Evolutionary conservation across 2,888 invertebrate genomes (phyloP), one percentile per base, ranked within the genome.

Genomic region (Pyrochroa serraticornis): DNA sequence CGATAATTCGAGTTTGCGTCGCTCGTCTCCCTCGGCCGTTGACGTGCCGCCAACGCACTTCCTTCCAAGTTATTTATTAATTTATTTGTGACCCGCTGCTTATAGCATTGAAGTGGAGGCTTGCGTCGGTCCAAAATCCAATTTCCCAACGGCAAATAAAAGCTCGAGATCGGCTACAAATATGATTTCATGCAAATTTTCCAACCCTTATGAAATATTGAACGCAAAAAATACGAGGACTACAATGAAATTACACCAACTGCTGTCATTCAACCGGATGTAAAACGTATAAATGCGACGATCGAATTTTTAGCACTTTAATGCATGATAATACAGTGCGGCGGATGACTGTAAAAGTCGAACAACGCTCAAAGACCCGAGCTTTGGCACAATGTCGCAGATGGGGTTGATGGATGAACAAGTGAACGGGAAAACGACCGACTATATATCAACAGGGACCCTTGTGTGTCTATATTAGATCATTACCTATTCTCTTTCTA

Each of bases 241-340:
- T 35, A 44, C 51, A 51, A 43, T 43, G 43, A 43, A 51, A 51
- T 51, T 51, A 51, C 35, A 31, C 30, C 51, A 36, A 51, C 43
- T 51, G 43, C 51, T 43, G 51, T 51, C 51, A 51, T 43, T 51
- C 51, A 51, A 9, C 51, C 48, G 38, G 37, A 48, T 48, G 47
- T 33, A 35, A 7, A 31, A 36, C 43, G 37, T 51, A 51, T 43
- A 43, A 51, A 51, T 42, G 30, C 36, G 43, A 13, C 36, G 43
- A 51, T 51, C 51, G 36, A 12, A 43, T 43, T 51, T 22, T 37
- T 51, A 51, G 42, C 43, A 44, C 22, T 44, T 51, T 51, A 43
- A 51, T 51, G 51, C 43, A 51, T 51, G 43, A 44, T 44, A 51
- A 51, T 51, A 41, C 38, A 33, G 38, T 8, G 10, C 35, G 22